phyloP scores from a whole-genome alignment of 92 coral and sea anemone species.

The Micromussa lordhowensis region DNA sequence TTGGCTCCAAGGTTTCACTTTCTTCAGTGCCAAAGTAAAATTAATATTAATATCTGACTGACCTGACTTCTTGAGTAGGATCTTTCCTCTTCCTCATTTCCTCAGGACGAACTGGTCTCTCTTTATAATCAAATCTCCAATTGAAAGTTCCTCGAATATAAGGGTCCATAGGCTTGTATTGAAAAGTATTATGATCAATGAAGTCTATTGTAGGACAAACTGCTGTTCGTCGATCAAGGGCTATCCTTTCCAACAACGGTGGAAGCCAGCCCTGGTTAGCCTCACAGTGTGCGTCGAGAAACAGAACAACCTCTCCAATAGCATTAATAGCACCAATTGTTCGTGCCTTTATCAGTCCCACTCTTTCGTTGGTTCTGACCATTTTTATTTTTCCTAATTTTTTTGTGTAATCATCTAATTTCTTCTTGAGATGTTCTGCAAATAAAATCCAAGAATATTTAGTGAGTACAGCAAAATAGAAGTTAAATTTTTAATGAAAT shows the following conservation, averaged over 20 bases:
- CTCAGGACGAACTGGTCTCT: slow-evolving; percentile 84
- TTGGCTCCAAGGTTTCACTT: no score
- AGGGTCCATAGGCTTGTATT: slow-evolving; percentile 97
- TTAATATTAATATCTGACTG: slow-evolving; percentile 2
- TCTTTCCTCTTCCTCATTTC: slow-evolving; percentile 84
- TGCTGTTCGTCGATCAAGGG: slow-evolving; percentile 87
- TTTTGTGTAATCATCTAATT: slow-evolving; percentile 70
- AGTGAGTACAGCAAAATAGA: not conserved
- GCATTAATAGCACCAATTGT: slow-evolving; percentile 91
- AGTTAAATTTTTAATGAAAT: no score
- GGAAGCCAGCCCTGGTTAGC: slow-evolving; percentile 97
- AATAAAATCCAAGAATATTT: not conserved
- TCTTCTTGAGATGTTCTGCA: slow-evolving; percentile 82
- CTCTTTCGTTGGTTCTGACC: slow-evolving; percentile 93
- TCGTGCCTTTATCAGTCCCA: slow-evolving; percentile 94
- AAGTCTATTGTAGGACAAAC: slow-evolving; percentile 98
- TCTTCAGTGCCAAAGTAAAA: no score
- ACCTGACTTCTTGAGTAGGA: slow-evolving; percentile 94
- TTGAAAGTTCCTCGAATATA: slow-evolving; percentile 95
- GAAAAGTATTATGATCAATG: slow-evolving; percentile 97
- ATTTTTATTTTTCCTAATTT: slow-evolving; percentile 83
- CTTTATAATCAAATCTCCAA: slow-evolving; percentile 99
- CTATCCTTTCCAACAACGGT: slow-evolving; percentile 93
- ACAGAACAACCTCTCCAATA: slow-evolving; percentile 85
- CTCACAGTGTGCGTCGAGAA: slow-evolving; percentile 97